A percentile compares a stretch with the other conserved stretches of the same genome.
These are phyloP conservation scores for Spheniscus mendiculus DNA, from an alignment of 2,113 vertebrate genomes.

Conservation along the genomic window DNA sequence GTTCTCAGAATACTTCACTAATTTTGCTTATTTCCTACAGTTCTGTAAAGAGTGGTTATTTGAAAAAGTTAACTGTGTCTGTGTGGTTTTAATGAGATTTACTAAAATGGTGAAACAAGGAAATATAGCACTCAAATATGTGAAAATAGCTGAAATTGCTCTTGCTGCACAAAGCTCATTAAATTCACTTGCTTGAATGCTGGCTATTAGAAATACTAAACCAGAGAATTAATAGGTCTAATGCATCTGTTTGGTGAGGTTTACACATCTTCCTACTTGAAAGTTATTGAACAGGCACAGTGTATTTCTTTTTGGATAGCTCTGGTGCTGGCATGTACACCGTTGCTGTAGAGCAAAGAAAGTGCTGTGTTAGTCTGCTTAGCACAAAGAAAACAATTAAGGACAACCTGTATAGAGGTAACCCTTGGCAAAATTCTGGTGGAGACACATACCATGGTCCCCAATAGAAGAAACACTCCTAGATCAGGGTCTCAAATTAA, in stretches of 20 bases:
- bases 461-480: background rate
- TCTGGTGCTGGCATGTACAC: background rate
- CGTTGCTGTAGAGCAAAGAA: background rate
- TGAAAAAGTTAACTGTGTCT: conserved; percentile 5
- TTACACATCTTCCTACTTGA: background rate
- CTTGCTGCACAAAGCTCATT: background rate
- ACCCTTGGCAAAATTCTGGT: background rate
- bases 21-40: background rate
- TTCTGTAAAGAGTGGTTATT: background rate
- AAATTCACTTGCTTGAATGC: conserved; percentile 12
- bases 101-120: conserved; percentile 27
- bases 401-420: background rate
- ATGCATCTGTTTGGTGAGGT: background rate
- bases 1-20: background rate
- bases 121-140: conserved; percentile 5
- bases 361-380: background rate
- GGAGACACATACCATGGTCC: background rate
- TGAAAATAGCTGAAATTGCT: conserved; percentile 33
- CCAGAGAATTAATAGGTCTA: conserved; percentile 23
- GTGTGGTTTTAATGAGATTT: conserved; percentile 6
- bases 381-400: background rate
- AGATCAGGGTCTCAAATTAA: background rate
- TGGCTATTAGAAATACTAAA: conserved; percentile 13
- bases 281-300: background rate
- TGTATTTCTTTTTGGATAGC: background rate